Conservation (phyloP, 1,140 invertebrate genomes). For the Drosophila kepulauana region DNA sequence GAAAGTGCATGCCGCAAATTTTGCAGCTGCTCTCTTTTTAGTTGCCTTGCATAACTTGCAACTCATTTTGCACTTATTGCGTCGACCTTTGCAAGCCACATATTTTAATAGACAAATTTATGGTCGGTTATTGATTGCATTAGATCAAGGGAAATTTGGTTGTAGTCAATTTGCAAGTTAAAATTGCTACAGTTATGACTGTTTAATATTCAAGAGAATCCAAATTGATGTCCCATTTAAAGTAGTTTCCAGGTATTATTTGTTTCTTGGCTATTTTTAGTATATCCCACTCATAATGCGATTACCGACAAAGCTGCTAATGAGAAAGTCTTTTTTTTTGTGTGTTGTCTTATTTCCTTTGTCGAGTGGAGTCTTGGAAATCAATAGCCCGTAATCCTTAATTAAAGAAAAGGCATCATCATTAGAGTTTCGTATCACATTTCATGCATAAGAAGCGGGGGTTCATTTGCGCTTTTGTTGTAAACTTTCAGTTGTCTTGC, state of each 20-base stretch:
- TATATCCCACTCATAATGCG: neutral
- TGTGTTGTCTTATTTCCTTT: neutral
- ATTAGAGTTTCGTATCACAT: neutral
- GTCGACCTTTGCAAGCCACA: slow-evolving; percentile 9
- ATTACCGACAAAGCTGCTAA: neutral
- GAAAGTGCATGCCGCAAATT: slow-evolving; percentile 46
- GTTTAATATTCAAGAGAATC: neutral
- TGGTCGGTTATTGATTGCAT: slow-evolving; percentile 11
- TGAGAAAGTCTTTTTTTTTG: neutral
- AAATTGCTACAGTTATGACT: neutral
- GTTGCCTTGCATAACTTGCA: slow-evolving; percentile 40
- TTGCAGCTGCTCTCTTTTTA: slow-evolving; percentile 15
- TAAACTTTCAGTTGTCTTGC: slow-evolving; percentile 16
- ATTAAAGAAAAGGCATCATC: slow-evolving; percentile 1
- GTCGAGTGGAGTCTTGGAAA: neutral
- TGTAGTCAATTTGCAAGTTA: neutral
- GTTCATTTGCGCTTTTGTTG: neutral
- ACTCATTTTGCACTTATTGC: slow-evolving; percentile 48
- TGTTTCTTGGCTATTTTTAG: too few species aligned
- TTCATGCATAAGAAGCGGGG: neutral
- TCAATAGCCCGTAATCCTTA: neutral
- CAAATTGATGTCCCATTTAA: too few species aligned
- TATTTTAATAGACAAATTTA: slow-evolving; percentile 17
- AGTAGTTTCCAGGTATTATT: too few species aligned
- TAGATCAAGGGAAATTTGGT: neutral